Conservation (phyloP, 2,113 vertebrate genomes). For the Cryptomyrus ogoouensis region DNA sequence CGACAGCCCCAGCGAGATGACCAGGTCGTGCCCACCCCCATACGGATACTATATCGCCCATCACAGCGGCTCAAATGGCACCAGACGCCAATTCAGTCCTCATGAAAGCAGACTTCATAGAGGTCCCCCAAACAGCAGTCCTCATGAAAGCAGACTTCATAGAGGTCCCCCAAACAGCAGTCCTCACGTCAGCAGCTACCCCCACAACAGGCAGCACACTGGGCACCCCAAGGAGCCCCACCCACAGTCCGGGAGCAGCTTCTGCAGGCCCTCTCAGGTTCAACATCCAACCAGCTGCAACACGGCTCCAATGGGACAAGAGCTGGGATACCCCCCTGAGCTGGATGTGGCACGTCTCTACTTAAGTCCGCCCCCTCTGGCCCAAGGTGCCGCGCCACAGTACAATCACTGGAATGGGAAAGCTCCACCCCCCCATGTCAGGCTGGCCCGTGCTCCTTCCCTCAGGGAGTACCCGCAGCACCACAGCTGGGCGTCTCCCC, state of each 20-base stretch:
- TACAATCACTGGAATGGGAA: constrained; percentile 44
- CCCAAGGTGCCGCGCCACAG: constrained; percentile 20
- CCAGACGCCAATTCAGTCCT: constrained; percentile 12
- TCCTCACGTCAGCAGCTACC: constrained; percentile 32
- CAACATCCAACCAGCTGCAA: constrained; percentile 15
- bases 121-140: neutral
- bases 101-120: neutral
- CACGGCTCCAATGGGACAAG: constrained; percentile 17
- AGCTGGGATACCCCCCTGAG: constrained; percentile 37
- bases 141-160: neutral
- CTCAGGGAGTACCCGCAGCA: constrained; percentile 68
- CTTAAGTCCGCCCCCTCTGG: constrained; percentile 42
- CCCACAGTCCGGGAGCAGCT: neutral
- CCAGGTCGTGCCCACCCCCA: constrained; percentile 60
- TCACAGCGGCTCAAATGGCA: neutral
- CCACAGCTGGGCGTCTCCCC: constrained; percentile 54
- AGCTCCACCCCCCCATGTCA: constrained; percentile 58
- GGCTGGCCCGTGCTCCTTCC: constrained; percentile 66
- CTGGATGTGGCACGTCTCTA: constrained; percentile 44
- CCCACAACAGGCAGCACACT: constrained; percentile 45
- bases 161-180: neutral
- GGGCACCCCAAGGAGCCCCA: constrained; percentile 10
- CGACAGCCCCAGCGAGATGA: constrained; percentile 44
- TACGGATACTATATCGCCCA: constrained; percentile 53
- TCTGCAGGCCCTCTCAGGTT: constrained; percentile 24